phyloP scores from a whole-genome alignment of 2,888 invertebrate species.

The Leucozona laternaria region DNA sequence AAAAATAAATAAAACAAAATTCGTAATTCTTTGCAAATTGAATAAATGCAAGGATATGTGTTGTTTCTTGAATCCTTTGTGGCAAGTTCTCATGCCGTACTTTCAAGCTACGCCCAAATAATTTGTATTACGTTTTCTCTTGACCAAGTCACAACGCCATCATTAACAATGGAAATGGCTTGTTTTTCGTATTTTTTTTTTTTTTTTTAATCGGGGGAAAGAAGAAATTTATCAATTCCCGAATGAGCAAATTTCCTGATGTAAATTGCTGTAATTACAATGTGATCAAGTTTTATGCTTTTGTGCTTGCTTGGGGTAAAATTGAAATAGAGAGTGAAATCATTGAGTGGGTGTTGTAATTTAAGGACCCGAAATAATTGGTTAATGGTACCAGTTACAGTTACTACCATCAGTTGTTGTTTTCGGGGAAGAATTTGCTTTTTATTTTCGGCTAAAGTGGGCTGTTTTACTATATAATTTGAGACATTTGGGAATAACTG shows the following conservation, averaged over 20 bases:
- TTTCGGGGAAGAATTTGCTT: neutral
- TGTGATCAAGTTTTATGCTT: slow-evolving; percentile 73
- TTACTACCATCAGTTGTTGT: neutral
- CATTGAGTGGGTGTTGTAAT: slow-evolving; percentile 29
- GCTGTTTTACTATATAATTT: neutral
- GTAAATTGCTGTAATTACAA: slow-evolving; percentile 76
- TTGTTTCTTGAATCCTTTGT: slow-evolving; percentile 6
- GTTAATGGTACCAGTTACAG: neutral
- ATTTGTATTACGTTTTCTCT: slow-evolving; percentile 2
- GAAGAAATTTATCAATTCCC: slow-evolving; percentile 70
- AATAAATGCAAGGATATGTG: slow-evolving; percentile 46
- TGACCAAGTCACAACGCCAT: slow-evolving; percentile 4
- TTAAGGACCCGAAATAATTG: slow-evolving; percentile 10
- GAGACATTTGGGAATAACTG: neutral
- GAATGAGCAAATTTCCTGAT: slow-evolving; percentile 55
- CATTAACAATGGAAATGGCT: slow-evolving; percentile 15
- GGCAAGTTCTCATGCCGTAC: neutral
- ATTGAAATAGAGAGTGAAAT: slow-evolving; percentile 47
- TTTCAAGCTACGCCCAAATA: slow-evolving; percentile 1
- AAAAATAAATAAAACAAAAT: neutral
- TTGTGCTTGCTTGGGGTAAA: slow-evolving; percentile 13
- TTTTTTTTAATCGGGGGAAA: slow-evolving; percentile 8
- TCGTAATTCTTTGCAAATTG: slow-evolving; percentile 20
- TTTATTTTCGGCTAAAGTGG: neutral
- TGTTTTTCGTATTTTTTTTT: slow-evolving; percentile 8